These are phyloP conservation scores for Anguilla japonica DNA, from an alignment of 2,113 vertebrate species.

Conservation along the genomic window DNA sequence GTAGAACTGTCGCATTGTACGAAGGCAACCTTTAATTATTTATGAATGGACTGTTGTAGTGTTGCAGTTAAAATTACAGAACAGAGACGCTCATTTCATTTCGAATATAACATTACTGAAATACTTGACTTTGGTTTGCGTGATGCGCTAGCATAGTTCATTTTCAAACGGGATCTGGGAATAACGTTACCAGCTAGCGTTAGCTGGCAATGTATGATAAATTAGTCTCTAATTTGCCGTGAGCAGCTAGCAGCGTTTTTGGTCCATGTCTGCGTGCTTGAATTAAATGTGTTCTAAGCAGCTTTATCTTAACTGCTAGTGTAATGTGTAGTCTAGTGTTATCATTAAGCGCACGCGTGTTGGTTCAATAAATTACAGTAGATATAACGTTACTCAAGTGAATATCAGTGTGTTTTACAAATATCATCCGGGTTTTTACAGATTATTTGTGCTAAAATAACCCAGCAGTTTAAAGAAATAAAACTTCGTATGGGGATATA, in stretches of 20 bases:
- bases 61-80: background rate
- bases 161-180: conserved; percentile 5
- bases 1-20: background rate
- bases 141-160: background rate
- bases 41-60: background rate
- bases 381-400: no score
- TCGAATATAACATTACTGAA: background rate
- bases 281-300: background rate
- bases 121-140: background rate
- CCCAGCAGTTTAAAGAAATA: background rate
- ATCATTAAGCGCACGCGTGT: no score
- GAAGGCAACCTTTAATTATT: background rate
- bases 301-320: background rate
- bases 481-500: background rate
- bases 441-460: background rate
- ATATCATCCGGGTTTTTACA: background rate
- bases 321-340: background rate
- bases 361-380: no score
- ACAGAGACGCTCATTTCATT: background rate
- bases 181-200: background rate
- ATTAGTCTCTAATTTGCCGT: background rate
- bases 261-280: background rate
- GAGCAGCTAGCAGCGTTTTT: background rate
- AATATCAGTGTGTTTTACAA: no score
- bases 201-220: background rate